Evolutionary conservation across 1,140 invertebrate genomes (phyloP), one percentile per base, ranked within the genome.

Genomic region (Chironomus tepperi): DNA sequence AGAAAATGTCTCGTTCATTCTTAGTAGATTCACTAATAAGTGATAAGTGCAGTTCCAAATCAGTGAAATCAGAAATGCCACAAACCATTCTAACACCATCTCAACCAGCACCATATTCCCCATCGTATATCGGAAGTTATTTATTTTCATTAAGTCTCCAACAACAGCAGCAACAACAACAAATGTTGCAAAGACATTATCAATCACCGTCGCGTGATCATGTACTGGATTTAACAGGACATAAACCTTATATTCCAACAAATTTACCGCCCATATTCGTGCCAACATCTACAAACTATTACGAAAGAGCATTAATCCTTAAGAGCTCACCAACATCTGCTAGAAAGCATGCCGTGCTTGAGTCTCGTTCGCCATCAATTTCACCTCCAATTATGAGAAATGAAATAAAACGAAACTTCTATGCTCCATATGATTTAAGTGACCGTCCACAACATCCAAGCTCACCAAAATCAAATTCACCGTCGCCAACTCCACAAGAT

Each of bases 1-100:
- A 57, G n/a, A 83, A 84, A 74, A 92, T 91, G 90, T 91, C 90
- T 74, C 86, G 89, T 75, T 91, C 89, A 74, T 92, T 92, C 78
- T 80, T 91, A 70, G 89, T 92, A 78, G 90, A 92, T 78, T 90
- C 90, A 15, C 79, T 92, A 42, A 90, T 92, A 75, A 86, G 84
- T 76, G 89, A 89, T 81, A 87, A 84, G 43, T 79, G 81, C 7
- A 72, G 84, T 42, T 80, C 82, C 12, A 85, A 86, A 79, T 84
- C 86, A 75, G 84, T 84, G 43, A 81, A 83, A 57, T 80, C 84
- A 72, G 81, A 79, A 12, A 75, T 79, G 57, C 78, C 77, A 80
- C 84, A 79, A 76, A 79, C 76, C 74, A 84, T 43, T 80, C 81
- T 21, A 75, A 81, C 75, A 79, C 83, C 78, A 75, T 83, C 74